Percentiles rank a stretch among this genome's conserved stretches.
These are phyloP conservation scores for Leptothorax acervorum DNA, from an alignment of 2,888 invertebrate genomes.

Conservation along the genomic window DNA sequence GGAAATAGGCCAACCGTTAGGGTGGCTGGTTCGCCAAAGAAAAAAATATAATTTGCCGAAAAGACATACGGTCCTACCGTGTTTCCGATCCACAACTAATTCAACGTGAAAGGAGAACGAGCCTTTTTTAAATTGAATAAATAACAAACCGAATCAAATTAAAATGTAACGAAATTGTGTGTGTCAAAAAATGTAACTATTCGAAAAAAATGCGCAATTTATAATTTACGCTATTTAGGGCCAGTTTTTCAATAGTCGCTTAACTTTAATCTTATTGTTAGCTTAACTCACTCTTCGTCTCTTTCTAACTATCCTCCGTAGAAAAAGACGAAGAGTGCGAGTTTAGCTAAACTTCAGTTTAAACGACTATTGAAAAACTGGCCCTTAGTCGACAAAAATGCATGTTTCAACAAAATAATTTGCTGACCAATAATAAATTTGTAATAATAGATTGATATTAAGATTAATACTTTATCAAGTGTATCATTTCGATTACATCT, in stretches of 20 bases:
- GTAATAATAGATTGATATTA: not conserved
- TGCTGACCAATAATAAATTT: not conserved
- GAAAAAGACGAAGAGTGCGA: too few species aligned
- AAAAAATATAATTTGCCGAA: slow-evolving; percentile 2
- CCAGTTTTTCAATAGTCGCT: too few species aligned
- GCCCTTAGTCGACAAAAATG: not conserved
- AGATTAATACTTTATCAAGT: not conserved
- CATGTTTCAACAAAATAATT: not conserved
- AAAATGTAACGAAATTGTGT: not conserved
- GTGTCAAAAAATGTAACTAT: not conserved
- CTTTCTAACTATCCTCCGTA: too few species aligned
- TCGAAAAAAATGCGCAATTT: not conserved
- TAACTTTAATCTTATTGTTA: too few species aligned
- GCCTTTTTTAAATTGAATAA: not conserved
- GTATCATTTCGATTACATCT: not conserved
- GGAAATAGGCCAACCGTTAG: slow-evolving; percentile 47
- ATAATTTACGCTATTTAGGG: not conserved
- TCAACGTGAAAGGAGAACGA: not conserved
- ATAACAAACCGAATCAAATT: not conserved
- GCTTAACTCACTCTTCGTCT: too few species aligned
- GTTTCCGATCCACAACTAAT: not conserved
- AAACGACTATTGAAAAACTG: too few species aligned
- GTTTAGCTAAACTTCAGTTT: too few species aligned
- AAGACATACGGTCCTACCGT: not conserved
- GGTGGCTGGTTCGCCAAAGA: not conserved